Percentiles rank a stretch among this genome's conserved stretches.
Conservation (phyloP, 2,113 vertebrate genomes). For the Chaenogobius annularis region DNA sequence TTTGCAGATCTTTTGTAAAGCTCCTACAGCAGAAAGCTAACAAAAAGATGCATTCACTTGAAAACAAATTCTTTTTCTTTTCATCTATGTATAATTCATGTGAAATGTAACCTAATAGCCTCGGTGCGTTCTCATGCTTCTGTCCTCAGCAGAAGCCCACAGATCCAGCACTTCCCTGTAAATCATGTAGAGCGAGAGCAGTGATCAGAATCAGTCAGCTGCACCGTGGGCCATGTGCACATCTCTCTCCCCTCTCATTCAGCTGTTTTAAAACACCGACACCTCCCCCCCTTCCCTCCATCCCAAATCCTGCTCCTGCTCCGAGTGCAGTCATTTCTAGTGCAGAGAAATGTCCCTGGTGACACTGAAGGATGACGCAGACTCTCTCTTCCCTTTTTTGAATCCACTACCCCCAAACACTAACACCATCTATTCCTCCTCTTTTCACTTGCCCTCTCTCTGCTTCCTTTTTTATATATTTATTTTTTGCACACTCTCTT, state of each 20-base stretch:
- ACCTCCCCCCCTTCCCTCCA: conserved; percentile 28
- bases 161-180: conserved; percentile 16
- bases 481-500: conserved; percentile 41
- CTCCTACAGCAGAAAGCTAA: background rate
- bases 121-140: conserved; percentile 4
- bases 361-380: conserved; percentile 77
- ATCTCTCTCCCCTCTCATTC: conserved; percentile 62
- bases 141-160: conserved; percentile 40
- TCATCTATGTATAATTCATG: conserved; percentile 1
- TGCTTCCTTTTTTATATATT: conserved; percentile 10
- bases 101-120: conserved; percentile 2
- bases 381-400: conserved; percentile 59
- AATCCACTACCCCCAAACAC: conserved; percentile 22
- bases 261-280: conserved; percentile 60
- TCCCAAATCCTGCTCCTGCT: conserved; percentile 60
- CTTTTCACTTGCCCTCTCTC: conserved; percentile 54
- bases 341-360: conserved; percentile 77
- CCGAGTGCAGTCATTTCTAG: conserved; percentile 75
- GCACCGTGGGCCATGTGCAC: conserved; percentile 58
- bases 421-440: conserved; percentile 54
- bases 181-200: conserved; percentile 34
- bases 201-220: conserved; percentile 62
- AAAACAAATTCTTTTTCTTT: conserved; percentile 1
- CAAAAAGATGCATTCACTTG: background rate
- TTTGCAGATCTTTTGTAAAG: background rate